Evolutionary conservation across 2,797 vertebrate species (phyloP).

Genomic region (Gymnoscopelus microlampas): DNA sequence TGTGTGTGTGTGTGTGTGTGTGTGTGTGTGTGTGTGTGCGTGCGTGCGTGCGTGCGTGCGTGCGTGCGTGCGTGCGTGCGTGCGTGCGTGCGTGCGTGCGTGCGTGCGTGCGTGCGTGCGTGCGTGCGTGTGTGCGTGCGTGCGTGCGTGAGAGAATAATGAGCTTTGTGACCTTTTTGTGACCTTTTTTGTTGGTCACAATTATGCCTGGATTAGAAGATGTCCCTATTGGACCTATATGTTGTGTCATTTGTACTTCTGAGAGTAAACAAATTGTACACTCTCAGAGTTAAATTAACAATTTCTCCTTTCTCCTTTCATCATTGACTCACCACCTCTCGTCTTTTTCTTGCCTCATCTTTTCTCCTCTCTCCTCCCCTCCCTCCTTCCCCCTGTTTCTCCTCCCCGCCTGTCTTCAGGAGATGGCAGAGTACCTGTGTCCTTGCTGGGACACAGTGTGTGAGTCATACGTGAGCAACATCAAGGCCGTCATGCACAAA

Average conservation of each 20-base stretch:
- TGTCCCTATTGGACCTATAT: no score
- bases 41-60: no score
- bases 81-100: no score
- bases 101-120: no score
- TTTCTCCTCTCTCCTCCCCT: background rate
- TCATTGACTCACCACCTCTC: background rate
- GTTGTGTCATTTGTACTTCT: no score
- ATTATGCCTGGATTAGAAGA: no score
- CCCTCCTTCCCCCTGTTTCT: background rate
- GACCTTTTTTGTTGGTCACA: no score
- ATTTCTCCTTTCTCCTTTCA: background rate
- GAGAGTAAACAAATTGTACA: no score
- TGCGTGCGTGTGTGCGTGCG: no score
- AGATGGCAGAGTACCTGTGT: slow-evolving; percentile 81
- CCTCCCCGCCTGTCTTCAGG: slow-evolving; percentile 73
- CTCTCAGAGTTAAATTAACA: no score
- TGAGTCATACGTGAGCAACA: slow-evolving; percentile 78
- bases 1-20: background rate
- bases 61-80: background rate
- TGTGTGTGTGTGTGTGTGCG: no score
- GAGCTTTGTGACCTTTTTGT: no score
- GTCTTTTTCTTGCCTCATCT: background rate
- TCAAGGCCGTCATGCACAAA: slow-evolving; percentile 85
- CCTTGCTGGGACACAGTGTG: slow-evolving; percentile 87
- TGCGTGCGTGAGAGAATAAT: background rate